A percentile compares a stretch with the other conserved stretches of the same genome.
Conservation (phyloP, 2,797 vertebrate genomes). For the Protosalanx chinensis region DNA sequence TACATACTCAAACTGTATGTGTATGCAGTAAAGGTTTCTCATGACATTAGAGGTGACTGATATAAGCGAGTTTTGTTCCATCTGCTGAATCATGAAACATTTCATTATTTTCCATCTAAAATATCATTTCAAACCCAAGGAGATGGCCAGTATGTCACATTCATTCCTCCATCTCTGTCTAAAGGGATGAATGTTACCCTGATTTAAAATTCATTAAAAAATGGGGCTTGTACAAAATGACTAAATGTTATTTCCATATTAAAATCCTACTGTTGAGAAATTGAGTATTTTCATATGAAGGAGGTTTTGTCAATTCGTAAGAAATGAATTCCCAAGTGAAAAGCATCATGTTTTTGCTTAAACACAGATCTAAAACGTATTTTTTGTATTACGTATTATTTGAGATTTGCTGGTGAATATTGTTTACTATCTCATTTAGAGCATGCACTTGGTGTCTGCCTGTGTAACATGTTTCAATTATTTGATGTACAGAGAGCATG, state of each 20-base stretch:
- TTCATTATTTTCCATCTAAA: slow-evolving; percentile 45
- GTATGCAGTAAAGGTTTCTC: slow-evolving; percentile 68
- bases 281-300: slow-evolving; percentile 34
- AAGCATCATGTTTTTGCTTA: slow-evolving; percentile 24
- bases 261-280: slow-evolving; percentile 48
- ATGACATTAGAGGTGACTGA: slow-evolving; percentile 64
- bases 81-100: slow-evolving; percentile 56
- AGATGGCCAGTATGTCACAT: slow-evolving; percentile 57
- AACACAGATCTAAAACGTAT: slow-evolving; percentile 19
- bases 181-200: slow-evolving; percentile 70
- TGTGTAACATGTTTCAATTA: slow-evolving; percentile 46
- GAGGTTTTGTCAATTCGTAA: slow-evolving; percentile 28
- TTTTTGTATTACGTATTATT: slow-evolving; percentile 14
- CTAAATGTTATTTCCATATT: slow-evolving; percentile 58
- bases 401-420: slow-evolving; percentile 41
- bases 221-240: slow-evolving; percentile 77
- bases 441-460: slow-evolving; percentile 46
- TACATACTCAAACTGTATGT: slow-evolving; percentile 57
- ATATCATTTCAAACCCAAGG: slow-evolving; percentile 45
- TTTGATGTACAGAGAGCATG: slow-evolving; percentile 56
- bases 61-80: slow-evolving; percentile 59
- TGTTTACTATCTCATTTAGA: slow-evolving; percentile 40
- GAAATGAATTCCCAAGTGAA: slow-evolving; percentile 22
- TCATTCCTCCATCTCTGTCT: slow-evolving; percentile 56
- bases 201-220: slow-evolving; percentile 68